phyloP scores from a whole-genome alignment of 2,113 vertebrate species.

The Maccullochella peelii region DNA sequence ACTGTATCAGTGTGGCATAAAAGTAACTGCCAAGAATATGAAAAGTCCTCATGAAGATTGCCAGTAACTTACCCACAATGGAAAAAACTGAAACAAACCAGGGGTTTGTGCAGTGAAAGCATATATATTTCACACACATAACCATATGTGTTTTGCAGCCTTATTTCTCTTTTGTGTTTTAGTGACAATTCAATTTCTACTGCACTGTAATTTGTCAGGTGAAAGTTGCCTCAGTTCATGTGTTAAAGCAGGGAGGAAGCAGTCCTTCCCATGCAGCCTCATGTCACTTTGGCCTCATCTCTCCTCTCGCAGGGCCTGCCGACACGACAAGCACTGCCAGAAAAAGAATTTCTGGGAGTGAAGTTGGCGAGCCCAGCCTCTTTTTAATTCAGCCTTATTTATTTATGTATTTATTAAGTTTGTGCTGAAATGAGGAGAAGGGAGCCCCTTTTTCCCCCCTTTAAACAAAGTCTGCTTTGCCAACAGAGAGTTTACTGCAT shows the following conservation, averaged over 20 bases:
- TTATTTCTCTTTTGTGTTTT: neutral
- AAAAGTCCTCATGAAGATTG: conserved; percentile 32
- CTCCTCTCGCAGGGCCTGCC: conserved; percentile 32
- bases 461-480: conserved; percentile 32
- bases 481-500: conserved; percentile 56
- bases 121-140: neutral
- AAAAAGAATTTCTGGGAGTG: conserved; percentile 41
- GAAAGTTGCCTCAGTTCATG: conserved; percentile 8
- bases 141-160: neutral
- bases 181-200: neutral
- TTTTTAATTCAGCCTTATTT: conserved; percentile 52
- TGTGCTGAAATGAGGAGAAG: conserved; percentile 36
- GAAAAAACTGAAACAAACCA: neutral
- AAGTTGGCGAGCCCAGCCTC: conserved; percentile 33
- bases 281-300: conserved; percentile 30
- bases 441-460: neutral
- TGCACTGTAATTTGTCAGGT: conserved; percentile 5
- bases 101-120: conserved; percentile 3
- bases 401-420: conserved; percentile 56
- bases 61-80: conserved; percentile 33
- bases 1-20: conserved; percentile 37
- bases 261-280: conserved; percentile 52
- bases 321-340: conserved; percentile 29
- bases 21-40: conserved; percentile 49
- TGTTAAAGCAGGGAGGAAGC: conserved; percentile 38